phyloP scores from a whole-genome alignment of 2,888 invertebrate genomes.

The Thymelicus lineola region DNA sequence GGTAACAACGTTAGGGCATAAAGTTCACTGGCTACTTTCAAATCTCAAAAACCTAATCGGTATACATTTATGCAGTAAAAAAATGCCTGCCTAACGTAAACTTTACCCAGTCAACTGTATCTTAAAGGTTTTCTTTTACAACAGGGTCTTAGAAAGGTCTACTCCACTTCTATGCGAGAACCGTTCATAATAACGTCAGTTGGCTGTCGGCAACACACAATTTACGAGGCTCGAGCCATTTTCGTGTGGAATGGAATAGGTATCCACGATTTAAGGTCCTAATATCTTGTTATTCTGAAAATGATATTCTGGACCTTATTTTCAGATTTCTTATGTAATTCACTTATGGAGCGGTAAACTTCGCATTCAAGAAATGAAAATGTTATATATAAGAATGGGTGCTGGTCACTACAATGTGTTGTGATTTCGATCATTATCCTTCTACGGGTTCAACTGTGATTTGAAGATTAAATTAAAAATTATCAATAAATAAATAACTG shows the following conservation, averaged over 20 bases:
- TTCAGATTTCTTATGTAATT: neutral
- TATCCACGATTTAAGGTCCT: conserved; percentile 24
- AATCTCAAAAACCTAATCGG: too few relatives aligned
- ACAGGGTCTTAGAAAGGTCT: conserved; percentile 19
- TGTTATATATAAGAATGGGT: too few relatives aligned
- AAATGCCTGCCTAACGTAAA: neutral
- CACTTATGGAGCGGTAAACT: too few relatives aligned
- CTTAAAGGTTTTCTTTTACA: conserved; percentile 20
- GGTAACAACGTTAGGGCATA: too few relatives aligned
- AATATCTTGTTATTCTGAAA: neutral
- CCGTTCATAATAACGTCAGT: conserved; percentile 29
- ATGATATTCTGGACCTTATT: neutral
- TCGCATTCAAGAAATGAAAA: too few relatives aligned
- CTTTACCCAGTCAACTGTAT: neutral
- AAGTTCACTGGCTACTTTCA: too few relatives aligned
- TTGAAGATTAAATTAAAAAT: too few relatives aligned
- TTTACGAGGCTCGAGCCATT: conserved; percentile 27
- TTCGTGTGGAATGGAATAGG: conserved; percentile 5
- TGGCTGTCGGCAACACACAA: conserved; percentile 29
- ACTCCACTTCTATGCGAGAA: conserved; percentile 21
- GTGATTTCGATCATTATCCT: too few relatives aligned
- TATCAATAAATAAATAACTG: too few relatives aligned
- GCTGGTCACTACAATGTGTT: too few relatives aligned
- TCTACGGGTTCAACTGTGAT: too few relatives aligned
- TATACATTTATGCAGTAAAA: too few relatives aligned